Conservation (phyloP, 2,797 vertebrate species). For the Phalanger gymnotis region DNA sequence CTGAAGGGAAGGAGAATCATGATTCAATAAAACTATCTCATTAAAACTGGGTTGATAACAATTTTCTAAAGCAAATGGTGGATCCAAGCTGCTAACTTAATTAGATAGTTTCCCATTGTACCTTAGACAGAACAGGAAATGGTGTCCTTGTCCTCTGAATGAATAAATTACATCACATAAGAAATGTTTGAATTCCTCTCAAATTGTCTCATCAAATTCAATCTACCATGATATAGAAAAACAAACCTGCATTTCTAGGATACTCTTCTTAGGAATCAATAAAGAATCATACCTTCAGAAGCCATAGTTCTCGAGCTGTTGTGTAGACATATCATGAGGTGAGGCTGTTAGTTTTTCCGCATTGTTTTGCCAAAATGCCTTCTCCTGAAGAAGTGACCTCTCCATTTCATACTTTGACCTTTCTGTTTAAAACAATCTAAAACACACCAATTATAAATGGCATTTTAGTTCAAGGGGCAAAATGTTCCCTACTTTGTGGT, state of each 20-base stretch:
- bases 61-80: slow-evolving; percentile 29
- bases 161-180: slow-evolving; percentile 6
- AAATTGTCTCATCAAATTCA: slow-evolving; percentile 48
- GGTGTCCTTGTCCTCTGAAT: not conserved
- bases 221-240: slow-evolving; percentile 2
- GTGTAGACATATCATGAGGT: not conserved
- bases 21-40: slow-evolving; percentile 57
- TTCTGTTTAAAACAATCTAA: not conserved
- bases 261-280: slow-evolving; percentile 37
- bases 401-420: not conserved
- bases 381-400: not conserved
- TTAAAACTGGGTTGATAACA: slow-evolving; percentile 55
- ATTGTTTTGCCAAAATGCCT: not conserved
- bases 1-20: slow-evolving; percentile 55
- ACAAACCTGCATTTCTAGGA: slow-evolving; percentile 16
- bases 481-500: not conserved
- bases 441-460: not conserved
- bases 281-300: slow-evolving; percentile 29
- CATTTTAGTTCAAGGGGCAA: not conserved
- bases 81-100: slow-evolving; percentile 44
- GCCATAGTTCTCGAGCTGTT: not conserved
- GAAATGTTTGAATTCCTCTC: slow-evolving; percentile 42
- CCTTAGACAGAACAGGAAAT: not conserved
- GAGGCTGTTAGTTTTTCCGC: not conserved
- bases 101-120: slow-evolving; percentile 53